Evolutionary conservation across 2,888 invertebrate species (phyloP).

Genomic region (Eumacrocentrus americanus): DNA sequence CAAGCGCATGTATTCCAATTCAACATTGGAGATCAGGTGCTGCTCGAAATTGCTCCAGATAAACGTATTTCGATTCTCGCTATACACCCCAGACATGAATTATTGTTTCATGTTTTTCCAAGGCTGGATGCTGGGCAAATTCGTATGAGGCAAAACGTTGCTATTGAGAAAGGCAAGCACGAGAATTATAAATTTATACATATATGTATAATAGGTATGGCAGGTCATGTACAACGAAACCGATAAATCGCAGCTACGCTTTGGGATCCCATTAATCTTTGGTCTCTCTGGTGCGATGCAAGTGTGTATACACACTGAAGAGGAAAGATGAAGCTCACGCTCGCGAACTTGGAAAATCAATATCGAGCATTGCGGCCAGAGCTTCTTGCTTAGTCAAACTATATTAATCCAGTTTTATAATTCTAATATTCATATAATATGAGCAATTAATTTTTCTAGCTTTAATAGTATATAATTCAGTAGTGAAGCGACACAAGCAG

Average conservation of each 20-base stretch:
- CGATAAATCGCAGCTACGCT: constrained; percentile 37
- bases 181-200: not conserved
- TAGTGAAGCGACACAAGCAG: too few relatives aligned
- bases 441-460: too few relatives aligned
- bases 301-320: too few relatives aligned
- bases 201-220: constrained; percentile 1
- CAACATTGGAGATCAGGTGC: constrained; percentile 23
- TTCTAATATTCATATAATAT: too few relatives aligned
- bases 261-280: constrained; percentile 35
- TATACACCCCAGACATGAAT: constrained; percentile 14
- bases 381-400: too few relatives aligned
- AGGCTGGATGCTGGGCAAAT: constrained; percentile 1
- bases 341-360: constrained; percentile 17
- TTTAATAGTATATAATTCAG: too few relatives aligned
- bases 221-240: constrained; percentile 29
- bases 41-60: constrained; percentile 21
- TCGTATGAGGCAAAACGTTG: too few relatives aligned
- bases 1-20: constrained; percentile 3
- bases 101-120: constrained; percentile 21
- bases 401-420: too few relatives aligned
- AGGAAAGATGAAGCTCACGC: not conserved
- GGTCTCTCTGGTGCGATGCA: too few relatives aligned
- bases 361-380: constrained; percentile 6
- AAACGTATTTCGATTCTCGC: constrained; percentile 19
- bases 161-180: too few relatives aligned